Base-by-base conservation (phyloP, 2,888 invertebrate species). In the Drosophila meridionalis region DNA sequence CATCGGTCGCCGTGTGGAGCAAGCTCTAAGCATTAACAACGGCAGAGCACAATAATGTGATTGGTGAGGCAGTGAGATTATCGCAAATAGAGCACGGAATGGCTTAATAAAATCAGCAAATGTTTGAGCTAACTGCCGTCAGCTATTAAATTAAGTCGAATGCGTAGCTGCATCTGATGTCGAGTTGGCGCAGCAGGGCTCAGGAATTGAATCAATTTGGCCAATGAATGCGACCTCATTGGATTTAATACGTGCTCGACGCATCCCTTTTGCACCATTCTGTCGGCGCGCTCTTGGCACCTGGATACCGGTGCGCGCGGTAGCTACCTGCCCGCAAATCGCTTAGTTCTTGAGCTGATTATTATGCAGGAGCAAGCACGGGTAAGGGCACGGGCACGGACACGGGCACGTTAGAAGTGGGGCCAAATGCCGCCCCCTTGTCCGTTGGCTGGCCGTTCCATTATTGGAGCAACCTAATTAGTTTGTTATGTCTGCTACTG, bases 201-300 rank as follows among this genome's bases (percentile, higher is more conserved):
- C 58, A 40, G 65, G 32, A 78, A 87, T 80, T 77, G 76, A 87
- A 87, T 87, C 87, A 87, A 84, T 87, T 85, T 80, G 58, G 20
- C 74, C 79, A 83, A 82, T 87, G 84, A 83, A 84, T 87, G 87
- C 84, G 80, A 84, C 83, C 78, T 85, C 82, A 84, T 87, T 87
- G 82, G 85, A 80, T 82, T 84, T 85, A 80, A 87, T 84, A 84
- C 87, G 84, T 87, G 85, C 74, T 74, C 69, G 52, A 62, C 47
- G 62, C 73, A 55, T 58, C 57, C 59, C 40, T 45, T 8, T 30
- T 48, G 52, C 61, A 42, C 14, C 42, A 14, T 56, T 42, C 20
- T n/a, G 7, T 20, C 38, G 9, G 14, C 36, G 20, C 55, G 52
- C 63, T 50, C 52, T 48, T 64, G 9, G 56, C 68, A 75, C 65